These are phyloP conservation scores for Mohoua ochrocephala DNA, from an alignment of 2,113 vertebrate species.

Conservation along the genomic window DNA sequence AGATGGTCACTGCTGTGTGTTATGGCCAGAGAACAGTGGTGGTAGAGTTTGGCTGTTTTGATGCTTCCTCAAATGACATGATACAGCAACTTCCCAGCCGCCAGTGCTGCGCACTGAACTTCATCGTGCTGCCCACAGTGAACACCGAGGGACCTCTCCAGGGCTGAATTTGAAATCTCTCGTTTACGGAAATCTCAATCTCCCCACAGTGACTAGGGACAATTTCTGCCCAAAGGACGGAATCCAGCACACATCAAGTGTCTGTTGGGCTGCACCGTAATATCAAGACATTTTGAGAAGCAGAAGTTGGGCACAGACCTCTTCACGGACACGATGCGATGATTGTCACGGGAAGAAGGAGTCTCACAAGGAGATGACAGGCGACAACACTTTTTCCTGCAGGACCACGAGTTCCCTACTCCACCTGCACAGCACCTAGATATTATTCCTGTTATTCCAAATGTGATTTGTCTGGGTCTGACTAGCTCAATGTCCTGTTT, in stretches of 20 bases:
- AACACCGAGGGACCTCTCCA: fast-evolving
- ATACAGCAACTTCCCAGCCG: neutral
- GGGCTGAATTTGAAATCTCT: neutral
- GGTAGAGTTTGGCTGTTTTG: neutral
- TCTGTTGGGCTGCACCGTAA: neutral
- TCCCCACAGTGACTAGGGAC: neutral
- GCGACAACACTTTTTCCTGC: neutral
- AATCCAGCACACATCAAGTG: neutral
- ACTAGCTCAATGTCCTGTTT: fast-evolving
- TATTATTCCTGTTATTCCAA: neutral
- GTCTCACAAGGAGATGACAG: neutral
- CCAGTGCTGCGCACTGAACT: neutral
- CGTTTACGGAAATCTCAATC: neutral
- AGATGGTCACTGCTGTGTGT: neutral
- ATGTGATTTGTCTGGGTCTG: neutral
- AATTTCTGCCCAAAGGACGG: neutral
- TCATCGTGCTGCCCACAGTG: neutral
- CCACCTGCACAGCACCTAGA: neutral
- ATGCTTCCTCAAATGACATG: neutral
- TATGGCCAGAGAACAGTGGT: neutral
- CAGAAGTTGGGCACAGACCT: neutral
- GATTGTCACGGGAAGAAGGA: neutral
- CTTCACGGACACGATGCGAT: neutral
- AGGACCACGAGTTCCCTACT: neutral
- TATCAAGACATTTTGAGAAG: neutral